A percentile compares a stretch with the other conserved stretches of the same genome.
These are phyloP conservation scores for Ctenomys sociabilis DNA, from an alignment of 2,113 vertebrate genomes.

Conservation along the genomic window DNA sequence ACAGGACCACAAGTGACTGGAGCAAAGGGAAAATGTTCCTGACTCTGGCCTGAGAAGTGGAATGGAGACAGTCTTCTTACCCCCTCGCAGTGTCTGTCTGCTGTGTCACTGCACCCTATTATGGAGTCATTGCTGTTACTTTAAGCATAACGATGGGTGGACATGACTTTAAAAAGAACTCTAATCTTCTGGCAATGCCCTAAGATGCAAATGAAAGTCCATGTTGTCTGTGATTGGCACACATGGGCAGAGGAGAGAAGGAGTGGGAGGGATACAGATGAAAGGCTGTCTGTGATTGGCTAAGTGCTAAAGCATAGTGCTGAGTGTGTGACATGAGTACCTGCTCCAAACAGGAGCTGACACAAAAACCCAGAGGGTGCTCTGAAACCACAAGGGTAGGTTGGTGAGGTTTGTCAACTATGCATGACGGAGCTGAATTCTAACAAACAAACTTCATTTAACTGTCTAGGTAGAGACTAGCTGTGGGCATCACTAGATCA, in stretches of 20 bases:
- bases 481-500: background rate
- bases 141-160: background rate
- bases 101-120: background rate
- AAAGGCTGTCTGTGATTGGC: background rate
- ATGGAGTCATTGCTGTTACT: background rate
- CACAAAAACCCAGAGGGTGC: background rate
- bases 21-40: background rate
- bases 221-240: background rate
- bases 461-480: background rate
- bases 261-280: background rate
- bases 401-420: background rate
- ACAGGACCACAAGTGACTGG: background rate
- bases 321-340: accelerated
- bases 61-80: background rate
- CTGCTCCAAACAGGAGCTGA: background rate
- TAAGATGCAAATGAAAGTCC: background rate
- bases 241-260: background rate
- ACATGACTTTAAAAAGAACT: background rate
- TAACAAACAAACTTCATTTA: background rate
- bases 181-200: background rate
- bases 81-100: background rate
- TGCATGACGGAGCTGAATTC: background rate
- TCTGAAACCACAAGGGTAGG: background rate
- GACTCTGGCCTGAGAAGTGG: background rate
- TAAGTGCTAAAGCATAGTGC: background rate